phyloP scores from a whole-genome alignment of 2,797 vertebrate genomes.

The Enteromius paludinosus region DNA sequence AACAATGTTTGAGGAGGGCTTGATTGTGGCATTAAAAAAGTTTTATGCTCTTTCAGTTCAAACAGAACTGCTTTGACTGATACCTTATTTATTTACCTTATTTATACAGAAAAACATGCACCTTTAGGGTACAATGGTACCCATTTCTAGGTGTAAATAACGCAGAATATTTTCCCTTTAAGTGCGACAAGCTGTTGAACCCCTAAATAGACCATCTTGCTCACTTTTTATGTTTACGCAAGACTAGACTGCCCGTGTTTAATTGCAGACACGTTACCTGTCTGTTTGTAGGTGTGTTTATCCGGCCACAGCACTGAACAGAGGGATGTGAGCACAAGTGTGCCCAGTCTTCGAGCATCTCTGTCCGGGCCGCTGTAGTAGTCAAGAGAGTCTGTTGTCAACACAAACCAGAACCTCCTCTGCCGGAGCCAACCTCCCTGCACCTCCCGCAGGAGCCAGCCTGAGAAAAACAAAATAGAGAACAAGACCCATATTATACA shows the following conservation, averaged over 20 bases:
- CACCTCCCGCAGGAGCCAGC: conserved; percentile 92
- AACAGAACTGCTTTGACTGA: background rate
- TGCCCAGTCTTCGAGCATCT: conserved; percentile 86
- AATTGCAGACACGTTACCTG: conserved; percentile 75
- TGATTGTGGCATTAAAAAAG: background rate
- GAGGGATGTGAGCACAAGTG: conserved; percentile 92
- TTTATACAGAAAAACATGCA: background rate
- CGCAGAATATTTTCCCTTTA: background rate
- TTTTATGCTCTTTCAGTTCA: background rate
- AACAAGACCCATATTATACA: background rate
- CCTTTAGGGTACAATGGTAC: background rate
- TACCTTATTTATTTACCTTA: no score
- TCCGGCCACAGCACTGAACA: conserved; percentile 94
- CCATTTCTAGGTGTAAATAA: no score
- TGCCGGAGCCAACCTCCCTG: conserved; percentile 89
- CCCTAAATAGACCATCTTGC: background rate
- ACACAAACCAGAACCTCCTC: conserved; percentile 94
- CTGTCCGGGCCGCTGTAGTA: conserved; percentile 89
- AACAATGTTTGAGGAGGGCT: background rate
- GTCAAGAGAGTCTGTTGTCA: conserved; percentile 92
- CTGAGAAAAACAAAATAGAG: conserved; percentile 66
- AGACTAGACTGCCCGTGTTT: background rate
- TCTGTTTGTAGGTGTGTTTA: conserved; percentile 92
- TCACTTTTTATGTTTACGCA: background rate
- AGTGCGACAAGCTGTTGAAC: background rate